Evolutionary conservation across 2,797 vertebrate species (phyloP), one percentile per base, ranked within the genome.

Genomic region (Atherinosoma microstoma): DNA sequence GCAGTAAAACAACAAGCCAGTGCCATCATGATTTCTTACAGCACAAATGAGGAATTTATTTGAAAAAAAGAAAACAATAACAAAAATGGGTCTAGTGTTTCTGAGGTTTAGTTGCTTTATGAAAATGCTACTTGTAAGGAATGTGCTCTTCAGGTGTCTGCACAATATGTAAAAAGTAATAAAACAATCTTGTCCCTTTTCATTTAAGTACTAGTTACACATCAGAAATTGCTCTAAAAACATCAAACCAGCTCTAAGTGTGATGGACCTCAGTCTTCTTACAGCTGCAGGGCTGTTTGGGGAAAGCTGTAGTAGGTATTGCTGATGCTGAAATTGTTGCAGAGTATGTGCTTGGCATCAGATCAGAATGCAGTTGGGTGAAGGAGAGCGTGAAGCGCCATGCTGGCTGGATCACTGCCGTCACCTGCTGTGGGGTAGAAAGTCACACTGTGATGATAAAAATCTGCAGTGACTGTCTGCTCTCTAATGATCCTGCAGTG

Each of bases 401-500:
- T 11, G 65, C 80, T 65, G 80, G 66, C 73, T 72, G 77, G 80
- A 82, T 79, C 64, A 35, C 45, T 60, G 74, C 75, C 16, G 56
- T 77, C 68, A 56, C 83, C 83, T 70, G 79, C 78, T 84, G 76
- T 72, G 87, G 38, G 73, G 76, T 58, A 56, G 75, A 79, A 60
- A 82, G 66, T 35, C 68, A 71, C 65, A 36, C 81, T 24, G 61
- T 78, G 77, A 83, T 70, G 73, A 82, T 70, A 54, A 79, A 86
- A 66, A 85, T 84, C 76, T 73, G 80, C 83, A 77, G 61, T 35
- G 59, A 71, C 58, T 73, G 38, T 45, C 20, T 30, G 30, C 73
- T 80, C 71, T 76, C 65, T 83, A 77, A 84, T 81, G 82, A 81
- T 67, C 59, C 79, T 64, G 84, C 77, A 61, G 77, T 59, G 60